Conservation (phyloP, 2,113 vertebrate genomes). For the Gobio gobio region DNA sequence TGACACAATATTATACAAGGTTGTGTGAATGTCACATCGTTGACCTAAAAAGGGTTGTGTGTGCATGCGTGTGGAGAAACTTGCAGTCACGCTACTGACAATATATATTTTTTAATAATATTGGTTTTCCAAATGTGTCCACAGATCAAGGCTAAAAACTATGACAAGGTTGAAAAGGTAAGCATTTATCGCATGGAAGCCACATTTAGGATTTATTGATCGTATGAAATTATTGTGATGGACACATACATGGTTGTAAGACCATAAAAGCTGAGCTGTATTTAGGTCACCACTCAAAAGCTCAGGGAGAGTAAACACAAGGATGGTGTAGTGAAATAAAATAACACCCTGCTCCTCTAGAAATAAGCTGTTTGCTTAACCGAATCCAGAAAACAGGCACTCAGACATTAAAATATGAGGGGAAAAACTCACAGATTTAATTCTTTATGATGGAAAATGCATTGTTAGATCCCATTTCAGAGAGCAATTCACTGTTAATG, state of each 20-base stretch:
- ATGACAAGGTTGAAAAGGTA: constrained; percentile 99
- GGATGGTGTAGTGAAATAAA: not conserved
- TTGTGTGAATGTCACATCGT: constrained; percentile 81
- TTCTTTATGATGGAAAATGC: not conserved
- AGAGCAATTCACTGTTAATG: not conserved
- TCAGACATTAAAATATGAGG: not conserved
- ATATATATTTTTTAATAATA: constrained; percentile 62
- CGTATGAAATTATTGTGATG: not conserved
- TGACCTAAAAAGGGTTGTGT: constrained; percentile 65
- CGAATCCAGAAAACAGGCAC: not conserved
- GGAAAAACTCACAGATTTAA: not conserved
- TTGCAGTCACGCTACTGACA: not conserved
- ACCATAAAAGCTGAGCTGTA: not conserved
- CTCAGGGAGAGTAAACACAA: not conserved
- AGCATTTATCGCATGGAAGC: constrained; percentile 67
- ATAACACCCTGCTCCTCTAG: not conserved
- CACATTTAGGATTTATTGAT: not conserved
- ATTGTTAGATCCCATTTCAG: not conserved
- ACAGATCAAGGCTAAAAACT: constrained; percentile 99
- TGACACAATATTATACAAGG: not conserved
- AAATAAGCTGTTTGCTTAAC: not conserved
- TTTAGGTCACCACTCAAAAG: not conserved
- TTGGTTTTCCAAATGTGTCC: constrained; percentile 83
- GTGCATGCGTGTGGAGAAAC: constrained; percentile 28
- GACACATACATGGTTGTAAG: not conserved